These are phyloP conservation scores for Luffia ferchaultella DNA, from an alignment of 2,888 invertebrate species.

Conservation along the genomic window DNA sequence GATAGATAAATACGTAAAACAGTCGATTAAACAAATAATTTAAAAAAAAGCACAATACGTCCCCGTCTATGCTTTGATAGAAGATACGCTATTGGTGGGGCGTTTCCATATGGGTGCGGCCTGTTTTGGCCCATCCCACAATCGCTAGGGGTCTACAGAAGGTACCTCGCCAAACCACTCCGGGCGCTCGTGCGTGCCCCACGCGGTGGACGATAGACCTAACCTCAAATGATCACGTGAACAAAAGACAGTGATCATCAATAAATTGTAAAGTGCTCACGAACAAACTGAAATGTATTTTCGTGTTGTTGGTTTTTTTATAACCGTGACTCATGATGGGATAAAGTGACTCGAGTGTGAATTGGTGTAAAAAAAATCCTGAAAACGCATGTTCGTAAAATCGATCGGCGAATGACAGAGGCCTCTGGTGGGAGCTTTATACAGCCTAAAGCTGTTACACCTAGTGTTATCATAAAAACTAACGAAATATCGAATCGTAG, in stretches of 20 bases:
- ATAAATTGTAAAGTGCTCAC: no score
- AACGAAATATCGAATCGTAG: no score
- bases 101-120: conserved; percentile 38
- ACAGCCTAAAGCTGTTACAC: no score
- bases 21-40: no score
- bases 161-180: conserved; percentile 46
- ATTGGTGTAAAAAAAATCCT: neutral
- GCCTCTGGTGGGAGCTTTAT: no score
- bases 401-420: neutral
- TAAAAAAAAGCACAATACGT: conserved; percentile 58
- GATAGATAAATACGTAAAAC: no score
- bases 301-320: no score
- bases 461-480: no score
- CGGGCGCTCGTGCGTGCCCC: conserved; percentile 59
- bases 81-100: conserved; percentile 31
- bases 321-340: neutral
- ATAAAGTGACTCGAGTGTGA: neutral
- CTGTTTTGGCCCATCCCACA: conserved; percentile 38
- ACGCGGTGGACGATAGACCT: conserved; percentile 33
- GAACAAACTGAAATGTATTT: no score
- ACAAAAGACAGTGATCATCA: conserved; percentile 4
- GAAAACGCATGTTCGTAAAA: no score
- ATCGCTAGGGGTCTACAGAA: conserved; percentile 42
- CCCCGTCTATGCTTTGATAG: conserved; percentile 52
- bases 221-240: conserved; percentile 30